Base-by-base conservation (phyloP, 1,140 invertebrate genomes). In the Megathymus violae region DNA sequence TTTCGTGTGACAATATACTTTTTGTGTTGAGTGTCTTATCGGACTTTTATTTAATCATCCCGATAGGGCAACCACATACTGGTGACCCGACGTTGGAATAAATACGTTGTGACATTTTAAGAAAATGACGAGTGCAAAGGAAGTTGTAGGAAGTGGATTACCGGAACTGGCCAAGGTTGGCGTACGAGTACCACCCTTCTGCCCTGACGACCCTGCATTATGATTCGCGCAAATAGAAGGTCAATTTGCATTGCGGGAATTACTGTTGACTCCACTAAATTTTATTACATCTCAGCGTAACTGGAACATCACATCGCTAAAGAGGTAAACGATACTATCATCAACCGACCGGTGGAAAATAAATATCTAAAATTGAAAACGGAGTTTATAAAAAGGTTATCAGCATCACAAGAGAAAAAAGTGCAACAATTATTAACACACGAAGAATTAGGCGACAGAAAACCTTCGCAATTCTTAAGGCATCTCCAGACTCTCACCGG, bases 201-300 rank as follows among this genome's bases (percentile, higher is more conserved):
- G 31, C n/a, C 34, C 59, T 0, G 64, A 62, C 4, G 36, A 67
- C 10, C 64, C 59, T 0, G 64, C 16, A 22, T n/a, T 67, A 1
- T 67, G 64, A 59, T 67, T 67, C 34, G 64, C 59, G 0, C 59
- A 67, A 13, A 27, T 62, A 4, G 59, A 67, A 14, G 59, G 50
- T n/a, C 48, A 56, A 13, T 67, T 67, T 13, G 22, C 34, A 0
- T 5, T 56, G 19, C 64, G 0, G 27, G 48, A 16, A 62, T 67
- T 0, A 50, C 50, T 1, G 51, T 11, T 13, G 54, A 65, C 11
- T 7, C 47, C 0, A 52, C 56, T 2, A 65, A 65, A 31, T 65
- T 60, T 52, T 15, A 46, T 16, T 52, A 38, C n/a, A 38, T 50
- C 0, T 41, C 50, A 1, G 19, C 19, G 10, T 16, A 51, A 7